Evolutionary conservation across 2,797 vertebrate species (phyloP).

Genomic region (Danio kyathit): DNA sequence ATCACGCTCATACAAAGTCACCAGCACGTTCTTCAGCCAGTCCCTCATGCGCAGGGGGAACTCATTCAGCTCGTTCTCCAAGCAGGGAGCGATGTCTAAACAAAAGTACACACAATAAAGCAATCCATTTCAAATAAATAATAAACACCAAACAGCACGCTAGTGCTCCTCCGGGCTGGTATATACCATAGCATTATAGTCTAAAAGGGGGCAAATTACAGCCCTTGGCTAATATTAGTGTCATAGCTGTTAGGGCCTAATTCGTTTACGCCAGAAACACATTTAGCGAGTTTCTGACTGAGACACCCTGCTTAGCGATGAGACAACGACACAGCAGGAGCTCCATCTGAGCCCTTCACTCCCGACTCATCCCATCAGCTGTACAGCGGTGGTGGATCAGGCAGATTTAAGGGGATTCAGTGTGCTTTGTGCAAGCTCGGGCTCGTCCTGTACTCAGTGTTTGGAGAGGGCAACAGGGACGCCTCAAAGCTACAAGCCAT

Average conservation of each 20-base stretch:
- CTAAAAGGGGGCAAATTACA: conserved; percentile 32
- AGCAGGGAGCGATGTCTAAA: conserved; percentile 88
- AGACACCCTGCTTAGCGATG: conserved; percentile 36
- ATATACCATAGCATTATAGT: conserved; percentile 13
- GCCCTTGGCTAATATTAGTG: conserved; percentile 30
- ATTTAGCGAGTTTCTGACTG: conserved; percentile 35
- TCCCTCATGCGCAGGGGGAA: conserved; percentile 99
- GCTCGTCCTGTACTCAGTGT: conserved; percentile 52
- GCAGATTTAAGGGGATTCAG: conserved; percentile 43
- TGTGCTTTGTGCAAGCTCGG: conserved; percentile 60
- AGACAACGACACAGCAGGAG: conserved; percentile 40
- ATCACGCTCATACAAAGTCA: conserved; percentile 93
- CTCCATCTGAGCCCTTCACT: conserved; percentile 71
- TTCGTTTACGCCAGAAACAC: conserved; percentile 42
- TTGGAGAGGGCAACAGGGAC: conserved; percentile 56
- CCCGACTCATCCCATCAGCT: conserved; percentile 55
- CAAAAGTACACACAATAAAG: conserved; percentile 20
- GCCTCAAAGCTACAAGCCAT: conserved; percentile 52
- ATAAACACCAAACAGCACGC: conserved; percentile 26
- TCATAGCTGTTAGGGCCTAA: conserved; percentile 34
- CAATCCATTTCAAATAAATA: background rate
- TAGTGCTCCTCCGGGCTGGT: background rate
- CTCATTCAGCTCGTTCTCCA: conserved; percentile 91
- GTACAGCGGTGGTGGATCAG: conserved; percentile 7
- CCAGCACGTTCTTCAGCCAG: conserved; percentile 99